Evolutionary conservation across 2,888 invertebrate species (phyloP).

Genomic region (Palloptera scutellata): DNA sequence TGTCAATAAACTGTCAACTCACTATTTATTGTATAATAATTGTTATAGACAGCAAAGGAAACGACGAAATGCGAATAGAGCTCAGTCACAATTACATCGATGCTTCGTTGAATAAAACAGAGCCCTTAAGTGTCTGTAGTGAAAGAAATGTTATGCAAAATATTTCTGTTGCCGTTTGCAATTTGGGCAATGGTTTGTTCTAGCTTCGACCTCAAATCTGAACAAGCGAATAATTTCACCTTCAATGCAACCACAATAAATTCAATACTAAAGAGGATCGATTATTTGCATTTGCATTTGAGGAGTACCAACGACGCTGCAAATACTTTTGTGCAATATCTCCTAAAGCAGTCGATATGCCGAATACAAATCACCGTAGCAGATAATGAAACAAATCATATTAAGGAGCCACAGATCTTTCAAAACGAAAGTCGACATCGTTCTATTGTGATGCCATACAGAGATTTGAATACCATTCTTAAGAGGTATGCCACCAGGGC

Average conservation of each 20-base stretch:
- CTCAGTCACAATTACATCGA: neutral
- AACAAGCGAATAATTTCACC: neutral
- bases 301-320: conserved; percentile 33
- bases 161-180: neutral
- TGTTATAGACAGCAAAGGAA: neutral
- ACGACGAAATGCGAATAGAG: neutral
- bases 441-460: conserved; percentile 29
- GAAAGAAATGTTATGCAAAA: too few species aligned
- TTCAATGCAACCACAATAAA: conserved; percentile 12
- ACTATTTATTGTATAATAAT: neutral
- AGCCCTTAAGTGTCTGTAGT: too few species aligned
- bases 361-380: conserved; percentile 39
- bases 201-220: neutral
- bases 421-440: conserved; percentile 34
- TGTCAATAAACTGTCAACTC: conserved; percentile 22
- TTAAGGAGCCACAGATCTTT: neutral
- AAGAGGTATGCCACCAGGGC: conserved; percentile 26
- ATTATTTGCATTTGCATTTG: conserved; percentile 47
- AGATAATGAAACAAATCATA: conserved; percentile 1
- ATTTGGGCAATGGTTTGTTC: neutral
- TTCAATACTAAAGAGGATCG: conserved; percentile 38
- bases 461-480: conserved; percentile 17
- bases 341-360: conserved; percentile 41
- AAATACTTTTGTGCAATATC: conserved; percentile 41
- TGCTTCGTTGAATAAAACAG: neutral